Evolutionary conservation across 2,888 invertebrate genomes (phyloP), one percentile per base, ranked within the genome.

Genomic region (Rugalucina vietnamica): DNA sequence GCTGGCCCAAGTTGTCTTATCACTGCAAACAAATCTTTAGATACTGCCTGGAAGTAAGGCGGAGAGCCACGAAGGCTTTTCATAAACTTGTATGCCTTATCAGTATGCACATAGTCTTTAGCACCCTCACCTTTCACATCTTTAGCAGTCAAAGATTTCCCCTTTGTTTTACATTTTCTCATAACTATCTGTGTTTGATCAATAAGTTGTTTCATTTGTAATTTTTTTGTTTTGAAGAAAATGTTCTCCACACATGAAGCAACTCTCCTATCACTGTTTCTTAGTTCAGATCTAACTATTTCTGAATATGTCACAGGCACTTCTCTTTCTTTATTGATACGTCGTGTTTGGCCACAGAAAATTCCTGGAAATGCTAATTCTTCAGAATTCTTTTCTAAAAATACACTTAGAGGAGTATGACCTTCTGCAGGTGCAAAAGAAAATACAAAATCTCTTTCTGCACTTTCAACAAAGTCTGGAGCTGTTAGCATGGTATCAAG

Each of bases 281-380:
- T 32, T 34, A 85, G 57, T 43, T 87, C 82, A 21, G 81, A 81
- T 50, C 76, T 85, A 0, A 43, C 36, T 21, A 86, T 76, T 18
- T 82, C 80, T 69, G 74, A 34, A 34, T 79, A 82, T 14, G 14
- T 24, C 8, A 79, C 69, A 37, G 36, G 34, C 32, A 65, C 65
- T 65, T 21, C 4, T 34, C 65, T 32, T 29, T 65, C 32, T 32
- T 49, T 49, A 57, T 82, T 78, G 1, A 34, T 34, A 34, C n/a
- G 12, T 36, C 73, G 2, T 29, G 37, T n/a, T n/a, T 76, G 71
- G 1, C 82, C 82, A 73, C 69, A 60, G 54, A 79, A 82, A 34
- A 82, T 82, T 21, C 34, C 65, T 27, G 85, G 85, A 65, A 85
- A 85, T 18, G 78, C 60, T 8, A 84, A 43, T 78, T 84, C 84